Conservation (phyloP, 2,113 vertebrate species). For the Sinocyclocheilus maitianheensis region DNA sequence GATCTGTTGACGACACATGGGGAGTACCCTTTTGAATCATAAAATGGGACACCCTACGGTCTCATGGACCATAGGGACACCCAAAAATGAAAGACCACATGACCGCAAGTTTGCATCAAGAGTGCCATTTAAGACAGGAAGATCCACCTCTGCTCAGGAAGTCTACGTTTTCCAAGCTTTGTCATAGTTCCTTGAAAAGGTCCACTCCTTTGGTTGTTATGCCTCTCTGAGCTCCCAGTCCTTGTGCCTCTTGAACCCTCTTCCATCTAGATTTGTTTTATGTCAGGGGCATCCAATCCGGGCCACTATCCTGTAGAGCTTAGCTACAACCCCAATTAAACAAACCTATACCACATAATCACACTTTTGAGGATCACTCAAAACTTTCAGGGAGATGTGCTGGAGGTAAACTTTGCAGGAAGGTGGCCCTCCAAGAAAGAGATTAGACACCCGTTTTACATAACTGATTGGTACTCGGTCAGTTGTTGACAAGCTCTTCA, state of each 20-base stretch:
- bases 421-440: neutral
- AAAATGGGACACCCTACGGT: neutral
- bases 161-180: neutral
- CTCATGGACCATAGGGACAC: neutral
- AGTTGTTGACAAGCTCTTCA: neutral
- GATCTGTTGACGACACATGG: neutral
- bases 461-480: neutral
- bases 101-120: neutral
- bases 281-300: neutral
- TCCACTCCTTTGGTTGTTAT: conserved; percentile 43
- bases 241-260: neutral
- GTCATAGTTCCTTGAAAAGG: neutral
- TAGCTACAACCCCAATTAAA: neutral
- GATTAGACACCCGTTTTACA: neutral
- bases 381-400: neutral
- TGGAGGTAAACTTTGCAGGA: neutral
- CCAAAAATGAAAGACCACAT: neutral
- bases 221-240: neutral
- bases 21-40: neutral
- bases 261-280: neutral
- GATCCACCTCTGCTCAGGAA: neutral
- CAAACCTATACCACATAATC: neutral
- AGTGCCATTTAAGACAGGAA: neutral
- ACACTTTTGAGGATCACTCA: neutral
- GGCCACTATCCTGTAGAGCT: neutral